Percentiles rank a stretch among this genome's conserved stretches.
Evolutionary conservation across 2,797 vertebrate genomes (phyloP).

Genomic region (Melanogrammus aeglefinus): DNA sequence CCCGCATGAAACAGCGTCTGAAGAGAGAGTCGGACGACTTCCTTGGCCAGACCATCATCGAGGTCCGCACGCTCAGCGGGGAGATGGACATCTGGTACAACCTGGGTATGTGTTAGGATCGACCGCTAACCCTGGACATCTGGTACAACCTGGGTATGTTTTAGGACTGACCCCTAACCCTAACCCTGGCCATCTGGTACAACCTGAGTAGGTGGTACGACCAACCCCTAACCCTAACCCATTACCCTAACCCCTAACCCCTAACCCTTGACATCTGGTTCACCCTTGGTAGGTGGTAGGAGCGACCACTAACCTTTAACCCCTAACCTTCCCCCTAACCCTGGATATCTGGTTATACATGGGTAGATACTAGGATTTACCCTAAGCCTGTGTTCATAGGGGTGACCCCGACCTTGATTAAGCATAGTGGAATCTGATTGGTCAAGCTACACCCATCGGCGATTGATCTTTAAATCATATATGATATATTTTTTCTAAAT

Average conservation of each 20-base stretch:
- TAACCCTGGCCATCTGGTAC: slow-evolving; percentile 92
- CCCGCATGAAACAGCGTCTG: slow-evolving; percentile 92
- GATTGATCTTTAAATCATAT: no score
- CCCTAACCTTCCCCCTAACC: no score
- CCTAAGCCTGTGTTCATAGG: no score
- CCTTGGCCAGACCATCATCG: slow-evolving; percentile 95
- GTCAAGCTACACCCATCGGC: no score
- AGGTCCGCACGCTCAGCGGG: slow-evolving; percentile 93
- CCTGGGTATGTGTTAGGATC: slow-evolving; percentile 77
- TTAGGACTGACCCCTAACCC: background rate
- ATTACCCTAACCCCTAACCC: no score
- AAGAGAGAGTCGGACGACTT: slow-evolving; percentile 97
- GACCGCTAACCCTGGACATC: background rate
- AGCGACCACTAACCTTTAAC: no score
- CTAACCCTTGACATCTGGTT: slow-evolving; percentile 76
- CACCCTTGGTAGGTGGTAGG: slow-evolving; percentile 82
- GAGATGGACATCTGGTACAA: slow-evolving; percentile 99
- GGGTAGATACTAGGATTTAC: slow-evolving; percentile 68
- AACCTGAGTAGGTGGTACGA: slow-evolving; percentile 82
- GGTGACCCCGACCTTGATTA: no score
- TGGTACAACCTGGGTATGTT: slow-evolving; percentile 95
- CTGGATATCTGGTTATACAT: slow-evolving; percentile 86
- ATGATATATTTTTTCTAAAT: no score
- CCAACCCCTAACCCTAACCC: background rate
- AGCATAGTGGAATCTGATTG: no score